Base-by-base conservation (phyloP, 2,888 invertebrate species). In the Alloplasta piceator region DNA sequence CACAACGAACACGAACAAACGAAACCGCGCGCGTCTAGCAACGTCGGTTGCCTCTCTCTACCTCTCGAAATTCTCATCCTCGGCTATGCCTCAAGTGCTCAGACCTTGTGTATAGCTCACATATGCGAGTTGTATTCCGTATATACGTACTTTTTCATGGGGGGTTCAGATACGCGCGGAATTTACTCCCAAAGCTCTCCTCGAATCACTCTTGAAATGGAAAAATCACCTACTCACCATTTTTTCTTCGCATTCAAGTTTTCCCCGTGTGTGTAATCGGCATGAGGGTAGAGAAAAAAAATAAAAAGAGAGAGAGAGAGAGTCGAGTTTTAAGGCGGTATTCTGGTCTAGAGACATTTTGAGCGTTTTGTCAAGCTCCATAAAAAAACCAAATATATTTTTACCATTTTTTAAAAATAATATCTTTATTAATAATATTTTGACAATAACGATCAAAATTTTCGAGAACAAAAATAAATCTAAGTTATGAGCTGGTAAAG, bases 161-260 rank as follows among this genome's bases (percentile, higher is more conserved):
- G 55, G 41, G 26, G 6, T 10, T 39, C 14, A 76, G 68, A 73
- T 36, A 48, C 56, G 43, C 48, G 66, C 38, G n/a, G 63, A 63
- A 74, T 60, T 56, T 39, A 60, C 58, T 58, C 60, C 50, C 60
- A 48, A n/a, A 60, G 50, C 36, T 61, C 26, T 26, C 60, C 56
- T 79, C 74, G 79, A 79, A 74, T 79, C 75, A 71, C 79, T 80
- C 75, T 70, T 66, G 79, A 80, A 80, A 80, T 80, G 75, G 75
- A 75, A 75, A 80, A 80, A 80, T 75, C 79, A 74, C 74, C 75
- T 75, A 75, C 79, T 55, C 74, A 75, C 79, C 26, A 75, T 80
- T 75, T 80, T 80, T 71, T 70, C 70, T 26, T 26, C 26, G 26
- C 52, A 71, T 75, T 71, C 79, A 70, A 75, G 70, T 80, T 26